These are phyloP conservation scores for Petrocephalus schoutedeni DNA, from an alignment of 2,797 vertebrate genomes.

Conservation along the genomic window DNA sequence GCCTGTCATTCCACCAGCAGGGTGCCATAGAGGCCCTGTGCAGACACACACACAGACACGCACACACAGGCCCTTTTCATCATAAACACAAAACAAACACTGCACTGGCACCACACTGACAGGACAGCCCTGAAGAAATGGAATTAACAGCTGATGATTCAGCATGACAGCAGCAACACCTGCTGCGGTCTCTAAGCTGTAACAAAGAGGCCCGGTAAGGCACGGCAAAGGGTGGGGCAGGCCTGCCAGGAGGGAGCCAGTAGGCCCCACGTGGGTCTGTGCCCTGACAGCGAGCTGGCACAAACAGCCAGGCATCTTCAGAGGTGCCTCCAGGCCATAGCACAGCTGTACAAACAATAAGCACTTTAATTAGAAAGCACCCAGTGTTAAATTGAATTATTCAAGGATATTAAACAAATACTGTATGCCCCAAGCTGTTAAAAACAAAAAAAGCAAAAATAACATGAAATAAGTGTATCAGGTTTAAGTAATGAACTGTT, in stretches of 20 bases:
- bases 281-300: background rate
- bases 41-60: background rate
- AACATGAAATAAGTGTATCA: constrained; percentile 38
- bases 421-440: constrained; percentile 29
- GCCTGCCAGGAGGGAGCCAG: constrained; percentile 14
- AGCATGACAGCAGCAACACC: background rate
- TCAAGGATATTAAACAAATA: constrained; percentile 33
- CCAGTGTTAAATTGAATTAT: constrained; percentile 30
- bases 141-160: background rate
- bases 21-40: background rate
- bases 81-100: background rate
- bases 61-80: background rate
- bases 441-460: constrained; percentile 50
- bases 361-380: constrained; percentile 49
- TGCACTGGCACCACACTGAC: background rate
- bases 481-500: constrained; percentile 34
- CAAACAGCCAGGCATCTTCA: constrained; percentile 28
- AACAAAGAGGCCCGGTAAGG: background rate
- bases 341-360: constrained; percentile 43
- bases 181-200: background rate
- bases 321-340: background rate
- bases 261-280: background rate
- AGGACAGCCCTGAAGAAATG: background rate
- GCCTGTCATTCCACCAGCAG: background rate
- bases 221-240: background rate